Conservation (phyloP, 1,140 invertebrate genomes). For the Ptiloglossa arizonensis region DNA sequence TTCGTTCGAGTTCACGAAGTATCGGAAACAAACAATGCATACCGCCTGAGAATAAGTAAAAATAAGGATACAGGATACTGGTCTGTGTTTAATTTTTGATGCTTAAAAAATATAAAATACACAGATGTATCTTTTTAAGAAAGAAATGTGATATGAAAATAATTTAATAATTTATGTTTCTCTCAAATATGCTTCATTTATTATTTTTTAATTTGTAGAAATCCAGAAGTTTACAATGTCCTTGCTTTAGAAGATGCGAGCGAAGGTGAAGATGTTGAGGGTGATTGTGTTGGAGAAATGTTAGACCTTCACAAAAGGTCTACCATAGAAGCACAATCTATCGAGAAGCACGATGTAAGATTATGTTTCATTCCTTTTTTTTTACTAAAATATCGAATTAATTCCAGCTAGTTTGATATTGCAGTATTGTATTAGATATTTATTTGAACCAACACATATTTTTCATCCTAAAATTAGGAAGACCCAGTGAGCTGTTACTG, state of each 20-base stretch:
- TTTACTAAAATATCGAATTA: conserved; percentile 14
- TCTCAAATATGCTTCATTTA: too few species aligned
- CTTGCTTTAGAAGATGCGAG: conserved; percentile 74
- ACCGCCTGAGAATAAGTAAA: conserved; percentile 1
- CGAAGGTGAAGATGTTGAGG: conserved; percentile 74
- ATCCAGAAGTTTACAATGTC: conserved; percentile 73
- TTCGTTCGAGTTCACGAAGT: background rate
- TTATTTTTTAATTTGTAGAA: conserved; percentile 62
- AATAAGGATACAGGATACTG: background rate
- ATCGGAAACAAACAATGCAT: conserved; percentile 14
- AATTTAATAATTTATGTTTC: too few species aligned
- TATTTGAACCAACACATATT: conserved; percentile 40
- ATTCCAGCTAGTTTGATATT: conserved; percentile 8
- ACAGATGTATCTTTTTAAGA: background rate
- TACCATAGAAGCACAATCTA: conserved; percentile 71
- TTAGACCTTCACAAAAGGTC: conserved; percentile 72
- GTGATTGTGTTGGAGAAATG: conserved; percentile 75
- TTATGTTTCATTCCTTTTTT: conserved; percentile 8
- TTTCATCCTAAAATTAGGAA: conserved; percentile 69
- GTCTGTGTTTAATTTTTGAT: background rate
- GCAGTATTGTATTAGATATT: conserved; percentile 12
- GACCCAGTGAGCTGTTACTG: conserved; percentile 87
- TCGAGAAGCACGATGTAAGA: conserved; percentile 78
- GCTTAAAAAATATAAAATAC: background rate
- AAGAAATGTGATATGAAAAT: background rate